These are phyloP conservation scores for Macrotis lagotis DNA, from an alignment of 2,113 vertebrate species.

Conservation along the genomic window DNA sequence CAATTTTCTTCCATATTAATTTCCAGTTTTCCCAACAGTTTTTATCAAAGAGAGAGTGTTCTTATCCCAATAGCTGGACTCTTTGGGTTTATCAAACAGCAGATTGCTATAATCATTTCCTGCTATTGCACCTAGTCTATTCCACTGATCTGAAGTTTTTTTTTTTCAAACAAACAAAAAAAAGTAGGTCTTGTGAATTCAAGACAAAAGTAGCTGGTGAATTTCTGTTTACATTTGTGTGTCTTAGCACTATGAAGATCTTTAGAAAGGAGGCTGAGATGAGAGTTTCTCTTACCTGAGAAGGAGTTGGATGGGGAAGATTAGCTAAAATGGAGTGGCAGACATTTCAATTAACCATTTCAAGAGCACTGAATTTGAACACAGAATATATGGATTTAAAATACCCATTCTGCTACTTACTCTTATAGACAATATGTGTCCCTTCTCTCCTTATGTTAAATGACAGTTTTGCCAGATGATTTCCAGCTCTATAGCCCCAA, in stretches of 20 bases:
- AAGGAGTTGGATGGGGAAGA: background rate
- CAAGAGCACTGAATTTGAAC: background rate
- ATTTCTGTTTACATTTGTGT: background rate
- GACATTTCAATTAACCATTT: constrained; percentile 21
- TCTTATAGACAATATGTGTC: accelerated
- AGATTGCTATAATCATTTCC: no score
- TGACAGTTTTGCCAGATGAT: background rate
- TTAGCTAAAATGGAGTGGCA: background rate
- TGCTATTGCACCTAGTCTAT: no score
- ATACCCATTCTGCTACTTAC: background rate
- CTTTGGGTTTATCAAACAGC: no score
- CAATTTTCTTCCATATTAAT: no score
- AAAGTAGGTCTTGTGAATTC: background rate
- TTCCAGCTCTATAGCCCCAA: background rate
- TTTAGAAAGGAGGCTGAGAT: background rate
- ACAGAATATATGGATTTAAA: background rate
- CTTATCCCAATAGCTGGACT: no score
- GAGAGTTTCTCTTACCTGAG: background rate
- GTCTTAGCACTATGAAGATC: background rate
- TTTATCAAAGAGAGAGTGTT: no score
- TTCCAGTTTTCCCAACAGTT: no score
- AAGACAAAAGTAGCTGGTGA: background rate
- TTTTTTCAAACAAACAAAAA: constrained; percentile 7
- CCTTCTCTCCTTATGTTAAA: background rate
- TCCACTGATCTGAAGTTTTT: no score